Evolutionary conservation across 2,888 invertebrate genomes (phyloP).

Genomic region (Conus canariensis): DNA sequence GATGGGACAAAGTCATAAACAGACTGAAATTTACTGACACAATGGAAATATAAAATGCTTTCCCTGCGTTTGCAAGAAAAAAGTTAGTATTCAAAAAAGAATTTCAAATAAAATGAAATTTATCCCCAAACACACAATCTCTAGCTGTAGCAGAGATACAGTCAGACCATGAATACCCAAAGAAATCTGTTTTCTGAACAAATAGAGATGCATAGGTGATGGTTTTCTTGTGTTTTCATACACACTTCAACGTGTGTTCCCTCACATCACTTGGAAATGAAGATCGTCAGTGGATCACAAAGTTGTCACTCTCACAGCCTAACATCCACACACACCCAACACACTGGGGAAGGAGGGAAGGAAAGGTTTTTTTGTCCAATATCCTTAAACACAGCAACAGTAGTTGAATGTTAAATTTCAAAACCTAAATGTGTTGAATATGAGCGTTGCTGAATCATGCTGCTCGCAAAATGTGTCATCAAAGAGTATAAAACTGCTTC

Average conservation of each 20-base stretch:
- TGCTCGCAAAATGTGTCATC: no score
- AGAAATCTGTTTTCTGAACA: constrained; percentile 2
- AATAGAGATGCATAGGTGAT: constrained; percentile 21
- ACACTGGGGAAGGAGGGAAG: no score
- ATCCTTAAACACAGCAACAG: no score
- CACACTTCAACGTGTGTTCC: neutral
- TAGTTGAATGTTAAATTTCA: no score
- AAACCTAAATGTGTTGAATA: no score
- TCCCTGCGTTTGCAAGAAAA: neutral
- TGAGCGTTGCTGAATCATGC: no score
- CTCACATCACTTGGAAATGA: neutral
- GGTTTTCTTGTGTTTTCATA: neutral
- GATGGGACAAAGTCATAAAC: neutral
- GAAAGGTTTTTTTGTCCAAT: no score
- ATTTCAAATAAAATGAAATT: neutral
- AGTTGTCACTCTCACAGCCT: neutral
- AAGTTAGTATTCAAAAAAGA: neutral
- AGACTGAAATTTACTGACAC: neutral
- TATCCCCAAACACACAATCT: neutral
- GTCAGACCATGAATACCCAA: neutral
- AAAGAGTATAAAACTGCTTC: no score
- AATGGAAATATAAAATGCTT: neutral
- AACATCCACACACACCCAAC: neutral
- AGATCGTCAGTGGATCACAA: neutral
- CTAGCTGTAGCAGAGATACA: neutral